Evolutionary conservation across 2,797 vertebrate species (phyloP).

Genomic region (Denticeps clupeoides): DNA sequence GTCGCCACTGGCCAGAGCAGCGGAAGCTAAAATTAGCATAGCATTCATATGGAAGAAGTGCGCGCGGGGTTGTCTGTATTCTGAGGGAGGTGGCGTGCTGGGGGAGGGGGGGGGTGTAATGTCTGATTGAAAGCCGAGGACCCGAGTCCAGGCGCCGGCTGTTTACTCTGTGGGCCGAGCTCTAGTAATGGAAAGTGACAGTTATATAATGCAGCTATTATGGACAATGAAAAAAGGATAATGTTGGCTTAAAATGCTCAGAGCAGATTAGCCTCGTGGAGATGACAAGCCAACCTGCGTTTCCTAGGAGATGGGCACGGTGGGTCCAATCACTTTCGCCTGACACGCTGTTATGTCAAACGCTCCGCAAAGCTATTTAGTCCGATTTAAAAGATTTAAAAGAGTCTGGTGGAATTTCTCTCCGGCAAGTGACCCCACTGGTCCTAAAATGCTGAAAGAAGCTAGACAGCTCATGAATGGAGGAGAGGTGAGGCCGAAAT

Average conservation of each 20-base stretch:
- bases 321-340: neutral
- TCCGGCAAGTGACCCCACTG: no score
- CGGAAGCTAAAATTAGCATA: neutral
- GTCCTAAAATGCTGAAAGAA: no score
- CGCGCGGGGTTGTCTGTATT: neutral
- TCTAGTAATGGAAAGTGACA: constrained; percentile 31
- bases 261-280: constrained; percentile 15
- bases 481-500: no score
- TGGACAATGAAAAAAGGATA: constrained; percentile 13
- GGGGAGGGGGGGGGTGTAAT: neutral
- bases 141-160: constrained; percentile 4
- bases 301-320: constrained; percentile 4
- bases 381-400: no score
- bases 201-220: constrained; percentile 32
- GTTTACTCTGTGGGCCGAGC: constrained; percentile 10
- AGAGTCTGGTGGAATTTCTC: no score
- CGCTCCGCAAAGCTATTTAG: neutral
- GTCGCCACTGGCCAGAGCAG: neutral
- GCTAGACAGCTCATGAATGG: no score
- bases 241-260: constrained; percentile 20
- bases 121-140: constrained; percentile 10
- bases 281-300: constrained; percentile 7
- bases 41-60: neutral
- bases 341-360: neutral
- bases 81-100: neutral